Evolutionary conservation across 2,797 vertebrate genomes (phyloP), one percentile per base, ranked within the genome.

Genomic region (Halcyon chelicuti): DNA sequence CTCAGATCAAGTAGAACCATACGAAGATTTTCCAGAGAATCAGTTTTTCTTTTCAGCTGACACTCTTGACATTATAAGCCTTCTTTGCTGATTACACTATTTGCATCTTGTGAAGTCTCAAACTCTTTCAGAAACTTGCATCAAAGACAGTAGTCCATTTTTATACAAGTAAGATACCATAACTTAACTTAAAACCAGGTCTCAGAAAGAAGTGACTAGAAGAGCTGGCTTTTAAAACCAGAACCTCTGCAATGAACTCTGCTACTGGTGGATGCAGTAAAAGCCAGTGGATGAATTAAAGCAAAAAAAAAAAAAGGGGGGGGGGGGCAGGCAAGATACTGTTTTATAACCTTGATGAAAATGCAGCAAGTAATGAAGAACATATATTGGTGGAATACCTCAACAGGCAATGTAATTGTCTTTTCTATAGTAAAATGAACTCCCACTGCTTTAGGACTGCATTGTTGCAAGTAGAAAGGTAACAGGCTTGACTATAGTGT

Each of bases 131-230:
- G 81, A 94, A 96, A 94, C 67, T 6, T 58, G 51, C 33, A 66
- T 93, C 58, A 84, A 94, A 97, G 86, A 79, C 16, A 62, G 28
- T 23, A 72, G 58, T 92, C 82, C 15, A 46, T 91, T 94, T 96
- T 95, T 40, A 77, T 86, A 63, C 16, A 72, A n/a, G 52, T 29
- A 40, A 93, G 63, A 76, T 47, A 85, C 82, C 42, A 44, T 66
- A 77, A 94, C 49, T 90, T 72, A 40, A 90, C 74, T 94, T 86
- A 94, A 92, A 94, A 89, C 15, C 40, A 84, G 28, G 40, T 66
- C 47, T 91, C 65, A 81, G 62, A 90, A 86, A 88, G 35, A 90
- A 93, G 42, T 10, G 26, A 51, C 66, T 35, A 52, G 31, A 57
- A 88, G 81, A 95, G 57, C 25, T 85, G 39, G 46, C 44, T 54